Percentiles rank a stretch among this genome's conserved stretches.
Evolutionary conservation across 2,888 invertebrate species (phyloP).

Genomic region (Diplolepis rosae): DNA sequence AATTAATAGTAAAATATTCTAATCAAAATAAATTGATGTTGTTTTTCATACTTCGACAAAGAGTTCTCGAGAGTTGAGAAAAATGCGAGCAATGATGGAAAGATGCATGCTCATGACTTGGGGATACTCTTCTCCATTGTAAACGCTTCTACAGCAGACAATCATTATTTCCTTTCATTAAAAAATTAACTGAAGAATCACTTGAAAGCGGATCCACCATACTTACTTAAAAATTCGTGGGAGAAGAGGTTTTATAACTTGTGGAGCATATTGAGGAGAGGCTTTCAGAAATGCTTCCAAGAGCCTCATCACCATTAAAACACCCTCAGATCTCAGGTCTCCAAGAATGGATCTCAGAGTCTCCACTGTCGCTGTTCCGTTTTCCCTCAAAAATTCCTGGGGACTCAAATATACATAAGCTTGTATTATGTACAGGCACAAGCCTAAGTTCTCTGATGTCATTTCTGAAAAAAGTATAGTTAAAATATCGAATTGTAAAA

Average conservation of each 20-base stretch:
- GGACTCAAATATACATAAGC: conserved; percentile 88
- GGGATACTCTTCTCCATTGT: conserved; percentile 82
- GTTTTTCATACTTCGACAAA: conserved; percentile 65
- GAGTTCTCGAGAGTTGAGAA: conserved; percentile 78
- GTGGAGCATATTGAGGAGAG: conserved; percentile 83
- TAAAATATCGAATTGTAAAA: conserved; percentile 25
- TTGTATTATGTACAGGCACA: conserved; percentile 87
- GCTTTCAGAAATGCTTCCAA: conserved; percentile 86
- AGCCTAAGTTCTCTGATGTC: conserved; percentile 87
- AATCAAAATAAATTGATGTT: not conserved
- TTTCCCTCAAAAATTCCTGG: conserved; percentile 83
- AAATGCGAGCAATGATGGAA: conserved; percentile 85
- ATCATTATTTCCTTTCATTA: conserved; percentile 20
- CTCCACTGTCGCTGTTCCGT: conserved; percentile 82
- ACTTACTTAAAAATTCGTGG: conserved; percentile 78
- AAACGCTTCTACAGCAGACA: conserved; percentile 77
- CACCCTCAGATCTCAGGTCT: conserved; percentile 85
- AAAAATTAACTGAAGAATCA: conserved; percentile 8
- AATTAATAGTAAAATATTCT: not conserved
- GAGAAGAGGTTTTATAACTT: conserved; percentile 80
- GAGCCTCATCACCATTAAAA: conserved; percentile 83
- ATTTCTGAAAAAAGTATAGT: conserved; percentile 78
- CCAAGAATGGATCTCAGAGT: conserved; percentile 83
- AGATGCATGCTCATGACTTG: conserved; percentile 86
- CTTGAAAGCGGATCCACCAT: not conserved